Base-by-base conservation (phyloP, 2,888 invertebrate genomes). In the Dicyrtomina minuta region DNA sequence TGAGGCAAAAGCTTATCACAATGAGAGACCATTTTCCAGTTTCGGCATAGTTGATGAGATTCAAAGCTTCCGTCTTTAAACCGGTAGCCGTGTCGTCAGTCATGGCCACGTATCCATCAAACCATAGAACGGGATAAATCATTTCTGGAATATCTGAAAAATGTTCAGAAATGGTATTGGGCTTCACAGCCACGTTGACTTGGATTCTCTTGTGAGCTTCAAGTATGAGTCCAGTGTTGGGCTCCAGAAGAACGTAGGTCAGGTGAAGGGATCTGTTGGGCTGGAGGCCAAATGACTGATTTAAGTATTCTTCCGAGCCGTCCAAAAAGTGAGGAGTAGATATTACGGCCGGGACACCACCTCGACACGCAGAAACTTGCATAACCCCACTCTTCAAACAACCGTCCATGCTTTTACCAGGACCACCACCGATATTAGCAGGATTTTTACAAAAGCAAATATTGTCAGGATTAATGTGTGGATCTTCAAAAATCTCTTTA, bases 11-110 rank as follows among this genome's bases (percentile, higher is more conserved):
- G 20, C 73, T 69, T 5, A 72, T 15, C 12, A 56, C 68, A 1
- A 75, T 46, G 1, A 75, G 17, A n/a, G 53, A 49, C 73, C 75
- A 75, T 67, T 75, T 75, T 3, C 51, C 68, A 53, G 70, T 71
- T 1, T 60, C 49, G 17, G 74, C 59, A 41, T 66, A 68, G 22
- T 66, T 59, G 24, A 72, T 33, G 1, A 73, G 71, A 13, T 68
- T 72, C 4, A 75, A 20, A 5, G 74, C 44, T 44, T 68, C 41
- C 1, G 15, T 20, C 41, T 70, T 49, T 2, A 75, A 13, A 33
- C 66, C 69, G 15, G 70, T 60, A n/a, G 59, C 65, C 1, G 60
- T 56, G 5, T 17, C 56, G 6, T 73, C 68, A 68, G 39, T 43
- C 65, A 65, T 65, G 22, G 13, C 13, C 15, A 55, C 65, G 1